These are phyloP conservation scores for Vespertilio murinus DNA, from an alignment of 2,797 vertebrate species.

Conservation along the genomic window DNA sequence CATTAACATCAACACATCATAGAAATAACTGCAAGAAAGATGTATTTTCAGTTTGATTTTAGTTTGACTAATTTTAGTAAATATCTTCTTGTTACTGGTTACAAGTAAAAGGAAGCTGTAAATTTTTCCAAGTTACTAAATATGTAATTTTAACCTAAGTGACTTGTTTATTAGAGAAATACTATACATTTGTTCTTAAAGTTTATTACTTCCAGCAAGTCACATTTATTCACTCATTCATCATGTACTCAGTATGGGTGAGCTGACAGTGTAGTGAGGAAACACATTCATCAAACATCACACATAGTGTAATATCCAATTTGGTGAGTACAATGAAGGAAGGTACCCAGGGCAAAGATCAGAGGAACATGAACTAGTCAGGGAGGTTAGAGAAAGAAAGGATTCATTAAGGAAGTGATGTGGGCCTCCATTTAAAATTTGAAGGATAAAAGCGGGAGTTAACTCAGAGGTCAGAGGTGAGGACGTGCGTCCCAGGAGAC, in stretches of 20 bases:
- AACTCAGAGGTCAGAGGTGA: background rate
- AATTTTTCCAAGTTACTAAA: background rate
- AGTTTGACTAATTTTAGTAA: background rate
- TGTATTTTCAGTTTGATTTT: background rate
- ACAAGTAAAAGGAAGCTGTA: background rate
- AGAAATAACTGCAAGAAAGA: background rate
- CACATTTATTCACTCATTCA: background rate
- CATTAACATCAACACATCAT: background rate
- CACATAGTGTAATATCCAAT: background rate
- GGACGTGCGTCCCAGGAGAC: background rate
- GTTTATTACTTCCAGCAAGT: background rate
- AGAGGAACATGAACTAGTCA: background rate
- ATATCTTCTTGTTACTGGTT: background rate
- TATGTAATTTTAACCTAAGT: constrained; percentile 20
- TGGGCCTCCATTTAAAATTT: background rate
- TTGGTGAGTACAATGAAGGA: background rate
- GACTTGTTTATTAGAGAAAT: background rate
- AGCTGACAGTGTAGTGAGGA: background rate
- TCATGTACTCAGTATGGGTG: background rate
- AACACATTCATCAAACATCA: background rate
- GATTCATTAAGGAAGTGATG: background rate
- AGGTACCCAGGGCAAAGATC: background rate
- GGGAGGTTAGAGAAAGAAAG: background rate
- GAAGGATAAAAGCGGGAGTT: background rate
- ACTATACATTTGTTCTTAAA: background rate